These are phyloP conservation scores for Crocuta crocuta DNA, from an alignment of 2,113 vertebrate species.

Conservation along the genomic window DNA sequence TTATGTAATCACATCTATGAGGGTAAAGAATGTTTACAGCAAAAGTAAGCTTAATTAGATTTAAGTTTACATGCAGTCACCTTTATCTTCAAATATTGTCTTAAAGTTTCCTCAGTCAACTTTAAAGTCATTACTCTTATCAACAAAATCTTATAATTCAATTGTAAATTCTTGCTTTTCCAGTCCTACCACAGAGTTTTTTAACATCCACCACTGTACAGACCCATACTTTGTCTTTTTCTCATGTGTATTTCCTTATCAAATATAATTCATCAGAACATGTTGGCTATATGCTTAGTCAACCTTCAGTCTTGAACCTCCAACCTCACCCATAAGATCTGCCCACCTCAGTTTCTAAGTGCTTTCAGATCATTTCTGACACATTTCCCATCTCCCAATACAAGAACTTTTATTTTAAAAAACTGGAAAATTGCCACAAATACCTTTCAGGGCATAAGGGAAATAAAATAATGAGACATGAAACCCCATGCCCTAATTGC, in stretches of 20 bases:
- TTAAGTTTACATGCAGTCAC: slow-evolving; percentile 47
- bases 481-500: neutral
- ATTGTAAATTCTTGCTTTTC: neutral
- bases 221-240: neutral
- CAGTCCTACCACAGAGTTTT: neutral
- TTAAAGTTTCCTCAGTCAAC: neutral
- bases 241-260: neutral
- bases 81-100: neutral
- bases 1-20: slow-evolving; percentile 23
- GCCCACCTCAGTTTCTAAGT: neutral
- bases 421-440: neutral
- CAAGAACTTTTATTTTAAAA: neutral
- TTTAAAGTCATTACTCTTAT: neutral
- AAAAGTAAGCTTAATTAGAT: slow-evolving; percentile 49
- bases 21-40: neutral
- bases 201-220: neutral
- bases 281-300: neutral
- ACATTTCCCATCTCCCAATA: neutral
- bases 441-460: neutral
- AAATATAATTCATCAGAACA: neutral
- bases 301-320: neutral
- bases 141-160: neutral
- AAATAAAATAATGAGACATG: neutral
- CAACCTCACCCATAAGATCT: neutral
- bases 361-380: neutral